phyloP scores from a whole-genome alignment of 2,113 vertebrate genomes.

The Tylochromis polylepis region DNA sequence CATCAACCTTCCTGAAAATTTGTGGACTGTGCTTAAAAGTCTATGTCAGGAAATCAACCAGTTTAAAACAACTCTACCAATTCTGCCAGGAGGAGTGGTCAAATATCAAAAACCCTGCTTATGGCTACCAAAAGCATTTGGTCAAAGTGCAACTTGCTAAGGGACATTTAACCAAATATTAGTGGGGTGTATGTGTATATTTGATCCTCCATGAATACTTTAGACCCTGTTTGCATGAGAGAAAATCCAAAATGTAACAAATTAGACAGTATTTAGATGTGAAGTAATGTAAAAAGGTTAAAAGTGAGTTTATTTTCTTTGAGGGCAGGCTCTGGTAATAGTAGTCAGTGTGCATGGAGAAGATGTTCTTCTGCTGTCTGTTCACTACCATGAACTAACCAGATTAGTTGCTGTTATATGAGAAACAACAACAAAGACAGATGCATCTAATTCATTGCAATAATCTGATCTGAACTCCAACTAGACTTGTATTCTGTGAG shows the following conservation, averaged over 20 bases:
- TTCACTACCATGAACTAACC: not conserved
- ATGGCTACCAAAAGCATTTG: too few relatives aligned
- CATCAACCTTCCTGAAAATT: not conserved
- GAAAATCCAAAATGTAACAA: not conserved
- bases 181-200: not conserved
- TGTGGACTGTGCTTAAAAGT: not conserved
- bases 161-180: not conserved
- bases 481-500: too few relatives aligned
- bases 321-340: too few relatives aligned
- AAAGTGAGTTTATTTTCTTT: too few relatives aligned
- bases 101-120: not conserved
- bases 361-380: not conserved
- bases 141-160: too few relatives aligned
- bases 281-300: too few relatives aligned
- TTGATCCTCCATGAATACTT: not conserved
- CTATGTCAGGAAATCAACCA: not conserved
- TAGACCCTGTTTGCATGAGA: not conserved
- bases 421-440: not conserved
- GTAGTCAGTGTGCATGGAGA: not conserved
- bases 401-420: not conserved
- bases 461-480: not conserved
- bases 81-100: not conserved
- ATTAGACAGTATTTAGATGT: not conserved
- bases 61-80: not conserved
- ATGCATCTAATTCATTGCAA: not conserved